Evolutionary conservation across 2,797 vertebrate genomes (phyloP).

Genomic region (Leucoraja ocellata): DNA sequence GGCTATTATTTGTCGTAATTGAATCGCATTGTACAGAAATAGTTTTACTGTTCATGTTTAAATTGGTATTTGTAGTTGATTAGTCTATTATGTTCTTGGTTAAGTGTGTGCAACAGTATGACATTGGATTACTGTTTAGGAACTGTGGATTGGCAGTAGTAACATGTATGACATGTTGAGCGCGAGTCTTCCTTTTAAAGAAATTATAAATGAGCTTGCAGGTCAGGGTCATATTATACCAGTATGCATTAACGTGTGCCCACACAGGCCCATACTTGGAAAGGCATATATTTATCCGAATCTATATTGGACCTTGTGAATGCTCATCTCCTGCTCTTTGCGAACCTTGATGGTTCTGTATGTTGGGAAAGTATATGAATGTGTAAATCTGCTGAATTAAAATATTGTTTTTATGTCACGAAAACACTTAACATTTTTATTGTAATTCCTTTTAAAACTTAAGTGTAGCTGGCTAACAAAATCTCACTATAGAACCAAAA

Average conservation of each 20-base stretch:
- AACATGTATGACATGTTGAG: neutral
- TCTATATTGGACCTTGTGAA: slow-evolving; percentile 18
- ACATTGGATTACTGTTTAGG: neutral
- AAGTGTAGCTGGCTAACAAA: neutral
- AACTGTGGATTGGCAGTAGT: neutral
- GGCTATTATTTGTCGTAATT: neutral
- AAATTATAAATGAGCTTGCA: slow-evolving; percentile 18
- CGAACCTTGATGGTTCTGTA: neutral
- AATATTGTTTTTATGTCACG: neutral
- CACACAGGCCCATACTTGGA: slow-evolving; percentile 21
- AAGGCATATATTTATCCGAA: slow-evolving; percentile 16
- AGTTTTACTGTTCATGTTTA: neutral
- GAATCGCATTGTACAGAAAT: neutral
- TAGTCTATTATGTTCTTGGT: neutral
- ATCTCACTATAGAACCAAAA: neutral
- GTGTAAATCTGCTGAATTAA: neutral
- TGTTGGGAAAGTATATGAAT: neutral
- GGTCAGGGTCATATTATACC: slow-evolving; percentile 4
- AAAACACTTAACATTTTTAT: neutral
- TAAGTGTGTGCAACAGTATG: slow-evolving; percentile 14
- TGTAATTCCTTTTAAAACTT: neutral
- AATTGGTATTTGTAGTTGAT: neutral
- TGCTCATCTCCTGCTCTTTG: neutral
- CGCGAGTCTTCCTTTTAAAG: slow-evolving; percentile 6
- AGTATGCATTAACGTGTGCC: neutral